These are phyloP conservation scores for Puffinus mauretanicus DNA, from an alignment of 2,113 vertebrate genomes.

Conservation along the genomic window DNA sequence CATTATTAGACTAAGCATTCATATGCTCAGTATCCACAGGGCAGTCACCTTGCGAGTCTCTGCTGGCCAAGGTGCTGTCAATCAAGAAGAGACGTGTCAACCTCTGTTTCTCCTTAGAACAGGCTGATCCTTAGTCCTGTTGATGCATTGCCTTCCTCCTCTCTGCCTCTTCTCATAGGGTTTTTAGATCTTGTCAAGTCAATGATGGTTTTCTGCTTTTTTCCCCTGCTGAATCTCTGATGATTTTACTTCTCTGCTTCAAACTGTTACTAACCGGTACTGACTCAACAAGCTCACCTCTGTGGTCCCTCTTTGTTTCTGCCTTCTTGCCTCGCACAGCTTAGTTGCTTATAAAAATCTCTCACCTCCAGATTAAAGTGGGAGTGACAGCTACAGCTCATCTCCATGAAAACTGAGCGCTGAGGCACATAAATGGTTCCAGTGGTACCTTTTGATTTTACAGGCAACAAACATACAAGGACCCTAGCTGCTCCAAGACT, in stretches of 20 bases:
- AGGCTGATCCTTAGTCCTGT: background rate
- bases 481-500: background rate
- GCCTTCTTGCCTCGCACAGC: background rate
- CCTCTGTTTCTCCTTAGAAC: constrained; percentile 15
- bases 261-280: background rate
- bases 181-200: background rate
- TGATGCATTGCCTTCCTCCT: background rate
- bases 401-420: background rate
- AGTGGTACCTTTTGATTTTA: background rate
- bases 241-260: background rate
- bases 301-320: background rate
- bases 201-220: background rate
- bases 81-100: background rate
- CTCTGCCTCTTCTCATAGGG: background rate
- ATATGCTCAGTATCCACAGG: background rate
- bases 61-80: constrained; percentile 35
- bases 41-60: background rate
- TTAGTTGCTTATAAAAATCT: background rate
- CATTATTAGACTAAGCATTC: constrained; percentile 33
- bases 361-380: background rate
- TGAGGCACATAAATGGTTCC: background rate
- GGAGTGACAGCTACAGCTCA: background rate
- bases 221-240: background rate
- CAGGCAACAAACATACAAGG: background rate
- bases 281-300: background rate